Percentiles rank a stretch among this genome's conserved stretches.
These are phyloP conservation scores for Poecilia latipinna DNA, from an alignment of 2,113 vertebrate species.

Conservation along the genomic window DNA sequence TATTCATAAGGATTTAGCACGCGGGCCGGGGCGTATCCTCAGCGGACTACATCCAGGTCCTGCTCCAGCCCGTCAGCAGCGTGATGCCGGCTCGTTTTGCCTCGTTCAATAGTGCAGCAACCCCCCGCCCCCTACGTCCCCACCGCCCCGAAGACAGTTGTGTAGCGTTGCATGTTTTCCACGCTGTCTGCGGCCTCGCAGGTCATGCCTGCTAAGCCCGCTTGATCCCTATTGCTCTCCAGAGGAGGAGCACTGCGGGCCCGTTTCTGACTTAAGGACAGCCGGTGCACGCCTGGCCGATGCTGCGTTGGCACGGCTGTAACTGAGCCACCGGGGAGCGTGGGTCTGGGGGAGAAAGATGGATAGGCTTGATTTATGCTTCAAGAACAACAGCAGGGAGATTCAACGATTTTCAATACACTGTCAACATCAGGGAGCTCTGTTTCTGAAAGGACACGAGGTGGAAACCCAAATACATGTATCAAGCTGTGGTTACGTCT, in stretches of 20 bases:
- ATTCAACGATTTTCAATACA: constrained; percentile 73
- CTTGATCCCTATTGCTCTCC: constrained; percentile 79
- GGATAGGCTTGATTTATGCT: constrained; percentile 78
- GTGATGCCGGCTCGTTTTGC: constrained; percentile 42
- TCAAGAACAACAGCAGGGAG: constrained; percentile 63
- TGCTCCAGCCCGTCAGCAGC: constrained; percentile 61
- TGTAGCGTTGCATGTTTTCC: constrained; percentile 62
- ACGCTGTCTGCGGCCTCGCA: constrained; percentile 52
- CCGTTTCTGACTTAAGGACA: constrained; percentile 62
- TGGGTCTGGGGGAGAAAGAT: constrained; percentile 64
- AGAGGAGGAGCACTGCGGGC: constrained; percentile 62
- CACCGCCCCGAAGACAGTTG: constrained; percentile 54
- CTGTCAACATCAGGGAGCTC: constrained; percentile 57
- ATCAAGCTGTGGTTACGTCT: not conserved
- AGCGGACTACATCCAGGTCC: constrained; percentile 67
- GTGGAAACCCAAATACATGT: constrained; percentile 1
- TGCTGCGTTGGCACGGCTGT: constrained; percentile 73
- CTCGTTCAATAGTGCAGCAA: constrained; percentile 53
- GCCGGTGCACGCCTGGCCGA: constrained; percentile 68
- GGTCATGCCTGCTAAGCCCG: constrained; percentile 74
- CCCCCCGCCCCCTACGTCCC: not conserved
- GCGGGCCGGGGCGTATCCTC: constrained; percentile 47
- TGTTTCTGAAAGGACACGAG: constrained; percentile 41
- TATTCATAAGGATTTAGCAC: constrained; percentile 74
- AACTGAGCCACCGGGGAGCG: constrained; percentile 73